phyloP scores from a whole-genome alignment of 1,140 invertebrate species.

The Laupala kohalensis region DNA sequence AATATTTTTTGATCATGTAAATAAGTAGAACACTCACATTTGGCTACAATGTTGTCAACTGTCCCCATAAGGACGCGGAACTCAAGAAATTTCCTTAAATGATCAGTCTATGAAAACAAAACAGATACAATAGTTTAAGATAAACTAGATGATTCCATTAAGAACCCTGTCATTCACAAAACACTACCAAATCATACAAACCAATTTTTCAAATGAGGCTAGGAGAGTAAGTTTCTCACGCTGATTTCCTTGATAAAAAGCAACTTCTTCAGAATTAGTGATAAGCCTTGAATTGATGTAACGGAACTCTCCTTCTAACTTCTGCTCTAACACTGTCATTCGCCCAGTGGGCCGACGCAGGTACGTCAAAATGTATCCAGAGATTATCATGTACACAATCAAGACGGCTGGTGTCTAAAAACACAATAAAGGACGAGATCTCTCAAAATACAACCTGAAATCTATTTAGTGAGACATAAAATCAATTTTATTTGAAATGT shows the following conservation, averaged over 20 bases:
- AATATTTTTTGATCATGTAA: too few species aligned
- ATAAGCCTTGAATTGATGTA: conserved; percentile 93
- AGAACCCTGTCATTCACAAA: conserved; percentile 8
- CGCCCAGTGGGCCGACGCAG: conserved; percentile 72
- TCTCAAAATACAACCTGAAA: too few species aligned
- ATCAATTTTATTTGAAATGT: too few species aligned
- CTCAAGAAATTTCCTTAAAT: conserved; percentile 77
- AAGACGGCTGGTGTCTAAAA: conserved; percentile 72
- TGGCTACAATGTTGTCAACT: conserved; percentile 90
- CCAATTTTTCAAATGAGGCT: conserved; percentile 79
- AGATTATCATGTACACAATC: conserved; percentile 71
- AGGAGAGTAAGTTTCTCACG: conserved; percentile 80
- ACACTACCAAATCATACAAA: conserved; percentile 30
- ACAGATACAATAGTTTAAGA: conserved; percentile 5
- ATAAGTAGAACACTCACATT: conserved; percentile 64
- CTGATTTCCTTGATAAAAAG: conserved; percentile 71
- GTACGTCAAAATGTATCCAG: conserved; percentile 66
- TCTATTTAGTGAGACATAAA: too few species aligned
- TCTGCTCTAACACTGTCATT: conserved; percentile 88
- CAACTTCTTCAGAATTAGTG: conserved; percentile 88
- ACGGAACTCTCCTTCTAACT: conserved; percentile 93
- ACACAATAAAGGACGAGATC: conserved; percentile 15
- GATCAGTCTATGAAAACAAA: conserved; percentile 39
- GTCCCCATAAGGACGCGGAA: conserved; percentile 89
- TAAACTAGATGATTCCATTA: not conserved